Conservation (phyloP, 1,140 invertebrate genomes). For the Platyscapa corneri region DNA sequence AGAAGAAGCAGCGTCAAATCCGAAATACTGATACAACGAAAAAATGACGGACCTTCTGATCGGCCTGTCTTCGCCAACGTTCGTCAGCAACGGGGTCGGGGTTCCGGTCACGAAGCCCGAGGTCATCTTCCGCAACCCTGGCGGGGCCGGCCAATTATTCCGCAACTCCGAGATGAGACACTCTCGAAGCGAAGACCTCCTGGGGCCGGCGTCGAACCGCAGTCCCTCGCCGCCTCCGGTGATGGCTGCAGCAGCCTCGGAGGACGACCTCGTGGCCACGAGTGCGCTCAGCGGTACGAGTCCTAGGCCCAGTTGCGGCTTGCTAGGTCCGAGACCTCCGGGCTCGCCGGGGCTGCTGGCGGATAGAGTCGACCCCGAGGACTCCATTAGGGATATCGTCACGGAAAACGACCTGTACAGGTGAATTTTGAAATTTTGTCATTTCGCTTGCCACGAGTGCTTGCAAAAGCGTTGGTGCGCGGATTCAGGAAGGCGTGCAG, state of each 20-base stretch:
- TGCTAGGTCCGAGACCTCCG: conserved; percentile 51
- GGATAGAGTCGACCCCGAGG: conserved; percentile 78
- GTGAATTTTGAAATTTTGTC: too few species aligned
- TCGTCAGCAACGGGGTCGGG: conserved; percentile 38
- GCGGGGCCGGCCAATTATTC: conserved; percentile 56
- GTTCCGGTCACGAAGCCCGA: conserved; percentile 32
- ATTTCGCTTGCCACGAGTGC: too few species aligned
- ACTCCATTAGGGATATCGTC: conserved; percentile 79
- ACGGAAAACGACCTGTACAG: conserved; percentile 80
- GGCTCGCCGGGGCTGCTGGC: conserved; percentile 52
- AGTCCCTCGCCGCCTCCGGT: conserved; percentile 62
- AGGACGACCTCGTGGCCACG: conserved; percentile 71
- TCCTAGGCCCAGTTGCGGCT: conserved; percentile 1
- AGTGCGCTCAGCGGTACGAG: conserved; percentile 61
- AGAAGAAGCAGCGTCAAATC: neutral
- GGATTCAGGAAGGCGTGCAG: too few species aligned
- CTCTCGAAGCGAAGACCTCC: conserved; percentile 68
- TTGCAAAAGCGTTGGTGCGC: too few species aligned
- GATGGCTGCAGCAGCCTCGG: conserved; percentile 64
- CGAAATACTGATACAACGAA: too few species aligned
- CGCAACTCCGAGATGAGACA: conserved; percentile 69
- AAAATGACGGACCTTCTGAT: conserved; percentile 70
- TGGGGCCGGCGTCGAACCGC: conserved; percentile 59
- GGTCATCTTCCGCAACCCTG: conserved; percentile 59
- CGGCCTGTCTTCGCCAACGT: conserved; percentile 58